Conservation (phyloP, 2,113 vertebrate genomes). For the Lepisosteus oculatus region DNA sequence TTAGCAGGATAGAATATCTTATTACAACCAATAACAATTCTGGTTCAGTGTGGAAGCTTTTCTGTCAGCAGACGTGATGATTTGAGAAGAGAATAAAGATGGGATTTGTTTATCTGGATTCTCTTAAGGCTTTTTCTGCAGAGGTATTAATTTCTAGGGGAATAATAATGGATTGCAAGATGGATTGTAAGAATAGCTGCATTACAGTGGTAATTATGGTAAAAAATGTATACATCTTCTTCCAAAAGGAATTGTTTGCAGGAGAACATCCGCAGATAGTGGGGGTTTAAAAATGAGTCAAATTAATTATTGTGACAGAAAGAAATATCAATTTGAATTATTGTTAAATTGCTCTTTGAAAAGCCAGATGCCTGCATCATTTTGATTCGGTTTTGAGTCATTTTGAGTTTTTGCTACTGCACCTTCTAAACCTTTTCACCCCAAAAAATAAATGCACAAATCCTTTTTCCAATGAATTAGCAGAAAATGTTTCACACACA, state of each 20-base stretch:
- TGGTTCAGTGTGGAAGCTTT: not conserved
- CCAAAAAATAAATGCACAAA: not conserved
- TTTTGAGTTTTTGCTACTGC: not conserved
- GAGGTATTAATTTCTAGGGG: not conserved
- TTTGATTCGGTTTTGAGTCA: not conserved
- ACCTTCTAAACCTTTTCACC: not conserved
- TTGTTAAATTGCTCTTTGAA: constrained; percentile 15
- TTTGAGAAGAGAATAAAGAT: not conserved
- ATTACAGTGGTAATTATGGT: not conserved
- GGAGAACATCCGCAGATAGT: too few species aligned
- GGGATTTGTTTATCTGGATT: not conserved
- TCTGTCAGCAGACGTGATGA: not conserved
- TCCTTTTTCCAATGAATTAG: not conserved
- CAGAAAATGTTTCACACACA: not conserved
- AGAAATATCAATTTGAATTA: not conserved
- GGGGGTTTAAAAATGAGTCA: too few species aligned
- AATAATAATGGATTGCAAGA: not conserved
- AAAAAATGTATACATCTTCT: too few species aligned
- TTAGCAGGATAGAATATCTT: not conserved
- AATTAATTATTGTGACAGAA: too few species aligned
- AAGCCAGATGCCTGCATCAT: constrained; percentile 9
- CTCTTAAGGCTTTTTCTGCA: not conserved
- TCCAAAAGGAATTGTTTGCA: too few species aligned
- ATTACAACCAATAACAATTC: not conserved
- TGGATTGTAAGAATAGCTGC: not conserved